Base-by-base conservation (phyloP, 2,797 vertebrate species). In the Pampus argenteus region DNA sequence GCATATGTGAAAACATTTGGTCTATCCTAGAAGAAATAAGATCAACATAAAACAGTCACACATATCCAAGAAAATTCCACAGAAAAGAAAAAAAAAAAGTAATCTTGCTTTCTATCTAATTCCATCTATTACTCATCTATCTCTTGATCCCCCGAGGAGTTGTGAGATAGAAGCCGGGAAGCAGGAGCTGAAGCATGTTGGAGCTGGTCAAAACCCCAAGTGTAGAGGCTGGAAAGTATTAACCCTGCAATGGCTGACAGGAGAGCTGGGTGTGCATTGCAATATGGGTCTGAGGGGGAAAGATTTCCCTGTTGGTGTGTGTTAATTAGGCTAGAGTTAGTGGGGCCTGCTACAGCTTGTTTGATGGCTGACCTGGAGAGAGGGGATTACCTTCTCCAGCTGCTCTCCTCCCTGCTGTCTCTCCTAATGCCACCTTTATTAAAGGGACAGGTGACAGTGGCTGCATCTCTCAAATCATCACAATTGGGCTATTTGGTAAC, bases 301-400 rank as follows among this genome's bases (percentile, higher is more conserved):
- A 84, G 80, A 92, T 91, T 88, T 90, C 89, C 90, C 89, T 79
- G 79, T 73, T 86, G 91, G 86, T 86, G 86, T 80, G 86, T 83
- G 89, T 86, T 94, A 93, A 94, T 94, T 93, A 90, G 84, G 77
- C 74, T 71, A 13, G 76, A 84, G 87, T 84, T 86, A 86, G 88
- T 72, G 75, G 78, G 89, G 88, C 92, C 82, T 93, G 93, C 92
- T 87, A 54, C 81, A 87, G 91, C 92, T 91, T 93, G 94, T 91
- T 87, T 91, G 85, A 75, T 74, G 86, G 77, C 69, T 91, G 91
- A 94, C 93, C 93, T 90, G 89, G 82, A 90, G 92, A 93, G 88
- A 90, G 81, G 45, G 85, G 89, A 93, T 93, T 93, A 92, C 84
- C 89, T 83, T 79, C 86, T 88, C 85, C 92, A 93, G 92, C 92